phyloP scores from a whole-genome alignment of 2,797 vertebrate genomes.

The Amniataba percoides region DNA sequence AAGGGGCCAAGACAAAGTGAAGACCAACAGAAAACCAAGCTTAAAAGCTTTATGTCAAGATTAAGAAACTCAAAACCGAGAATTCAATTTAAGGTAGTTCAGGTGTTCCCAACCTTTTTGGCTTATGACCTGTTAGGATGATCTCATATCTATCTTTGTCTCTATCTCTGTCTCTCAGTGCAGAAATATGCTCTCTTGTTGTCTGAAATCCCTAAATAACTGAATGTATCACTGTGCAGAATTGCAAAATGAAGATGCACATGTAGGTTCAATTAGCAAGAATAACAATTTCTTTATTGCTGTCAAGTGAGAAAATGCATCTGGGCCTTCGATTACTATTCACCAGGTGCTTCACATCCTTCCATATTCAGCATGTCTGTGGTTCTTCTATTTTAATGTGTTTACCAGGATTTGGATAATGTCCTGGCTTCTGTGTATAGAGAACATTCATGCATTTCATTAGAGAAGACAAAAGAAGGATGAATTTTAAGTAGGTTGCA shows the following conservation, averaged over 20 bases:
- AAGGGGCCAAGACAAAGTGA: not conserved
- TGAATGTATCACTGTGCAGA: not conserved
- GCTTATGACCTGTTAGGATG: not conserved
- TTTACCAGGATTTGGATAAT: slow-evolving; percentile 17
- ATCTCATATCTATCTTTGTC: not conserved
- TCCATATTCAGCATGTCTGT: not conserved
- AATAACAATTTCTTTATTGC: not conserved
- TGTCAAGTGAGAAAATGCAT: not conserved
- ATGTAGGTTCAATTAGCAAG: not conserved
- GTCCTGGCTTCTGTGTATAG: not conserved
- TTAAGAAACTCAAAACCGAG: not conserved
- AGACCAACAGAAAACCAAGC: not conserved
- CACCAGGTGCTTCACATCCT: not conserved
- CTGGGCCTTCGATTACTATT: not conserved
- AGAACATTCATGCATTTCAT: slow-evolving; percentile 2
- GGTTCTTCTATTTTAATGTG: not conserved
- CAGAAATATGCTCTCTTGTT: not conserved
- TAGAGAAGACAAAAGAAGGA: not conserved
- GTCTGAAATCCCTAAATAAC: not conserved
- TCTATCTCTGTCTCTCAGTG: no score
- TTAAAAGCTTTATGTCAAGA: not conserved
- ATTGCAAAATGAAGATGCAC: not conserved
- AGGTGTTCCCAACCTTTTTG: not conserved
- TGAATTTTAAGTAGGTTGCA: not conserved
- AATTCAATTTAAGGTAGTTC: not conserved